Percentiles rank a stretch among this genome's conserved stretches.
phyloP scores from a whole-genome alignment of 2,113 vertebrate species.

The Heterotilapia buettikoferi region DNA sequence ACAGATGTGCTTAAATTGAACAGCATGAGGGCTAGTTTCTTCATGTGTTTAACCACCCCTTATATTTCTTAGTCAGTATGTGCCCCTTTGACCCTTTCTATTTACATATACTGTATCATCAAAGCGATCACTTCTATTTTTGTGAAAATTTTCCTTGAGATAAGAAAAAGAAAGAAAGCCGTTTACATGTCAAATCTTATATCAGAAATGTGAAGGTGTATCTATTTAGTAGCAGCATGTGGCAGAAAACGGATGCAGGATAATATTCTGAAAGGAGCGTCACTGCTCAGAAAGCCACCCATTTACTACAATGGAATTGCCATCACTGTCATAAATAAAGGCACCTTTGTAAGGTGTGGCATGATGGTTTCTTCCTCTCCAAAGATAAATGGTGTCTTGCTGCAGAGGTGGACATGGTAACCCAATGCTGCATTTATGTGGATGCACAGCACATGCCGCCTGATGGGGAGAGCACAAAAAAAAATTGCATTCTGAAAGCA shows the following conservation, averaged over 20 bases:
- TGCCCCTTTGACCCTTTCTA: neutral
- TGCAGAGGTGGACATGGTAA: constrained; percentile 80
- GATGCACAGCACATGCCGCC: constrained; percentile 80
- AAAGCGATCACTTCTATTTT: neutral
- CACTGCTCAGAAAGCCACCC: neutral
- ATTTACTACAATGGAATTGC: neutral
- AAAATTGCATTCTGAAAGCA: neutral
- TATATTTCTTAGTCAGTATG: neutral
- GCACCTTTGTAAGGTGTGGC: constrained; percentile 75
- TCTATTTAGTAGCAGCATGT: neutral
- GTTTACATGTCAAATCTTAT: neutral
- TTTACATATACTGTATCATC: neutral
- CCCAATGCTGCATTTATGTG: constrained; percentile 66
- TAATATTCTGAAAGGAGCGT: neutral
- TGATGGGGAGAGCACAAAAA: constrained; percentile 31
- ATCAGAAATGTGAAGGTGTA: neutral
- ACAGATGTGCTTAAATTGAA: neutral
- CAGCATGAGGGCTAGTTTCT: neutral
- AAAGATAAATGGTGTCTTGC: constrained; percentile 78
- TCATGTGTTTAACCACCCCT: neutral
- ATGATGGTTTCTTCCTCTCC: constrained; percentile 85
- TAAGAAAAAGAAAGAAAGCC: neutral
- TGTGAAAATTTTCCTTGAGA: neutral
- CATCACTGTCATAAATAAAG: neutral
- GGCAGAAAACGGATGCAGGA: neutral